A percentile compares a stretch with the other conserved stretches of the same genome.
phyloP scores from a whole-genome alignment of 2,888 invertebrate genomes.

The Psylliodes chrysocephalus region DNA sequence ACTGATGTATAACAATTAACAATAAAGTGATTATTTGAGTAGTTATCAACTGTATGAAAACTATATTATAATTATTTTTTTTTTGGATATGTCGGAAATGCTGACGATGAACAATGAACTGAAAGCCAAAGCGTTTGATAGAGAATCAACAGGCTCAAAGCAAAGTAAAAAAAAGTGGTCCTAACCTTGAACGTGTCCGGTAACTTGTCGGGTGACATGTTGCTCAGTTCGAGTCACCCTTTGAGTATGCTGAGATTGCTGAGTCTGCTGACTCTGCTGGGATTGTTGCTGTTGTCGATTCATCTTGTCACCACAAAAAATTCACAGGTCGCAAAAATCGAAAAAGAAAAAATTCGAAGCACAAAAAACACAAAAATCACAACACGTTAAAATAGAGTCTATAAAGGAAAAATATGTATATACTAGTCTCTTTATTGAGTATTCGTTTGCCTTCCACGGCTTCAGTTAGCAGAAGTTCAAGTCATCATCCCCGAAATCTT shows the following conservation, averaged over 20 bases:
- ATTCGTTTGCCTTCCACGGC: conserved; percentile 65
- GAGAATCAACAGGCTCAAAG: conserved; percentile 3
- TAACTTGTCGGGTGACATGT: conserved; percentile 82
- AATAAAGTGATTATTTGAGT: too few relatives aligned
- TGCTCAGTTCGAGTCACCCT: conserved; percentile 78
- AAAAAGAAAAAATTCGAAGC: conserved; percentile 50
- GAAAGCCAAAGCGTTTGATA: conserved; percentile 14
- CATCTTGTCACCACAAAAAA: conserved; percentile 71
- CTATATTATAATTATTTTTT: too few relatives aligned
- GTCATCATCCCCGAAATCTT: conserved; percentile 79
- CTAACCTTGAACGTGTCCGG: conserved; percentile 76
- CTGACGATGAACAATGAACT: conserved; percentile 12
- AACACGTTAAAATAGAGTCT: conserved; percentile 55
- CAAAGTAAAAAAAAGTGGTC: conserved; percentile 38
- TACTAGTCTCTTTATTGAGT: conserved; percentile 54
- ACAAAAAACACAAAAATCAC: conserved; percentile 56
- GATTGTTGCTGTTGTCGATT: conserved; percentile 76
- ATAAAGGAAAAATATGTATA: conserved; percentile 47
- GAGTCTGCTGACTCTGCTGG: conserved; percentile 65
- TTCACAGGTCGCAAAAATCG: conserved; percentile 48
- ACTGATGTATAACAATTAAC: too few relatives aligned
- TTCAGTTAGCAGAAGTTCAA: conserved; percentile 76
- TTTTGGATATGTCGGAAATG: background rate
- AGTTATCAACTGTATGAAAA: too few relatives aligned
- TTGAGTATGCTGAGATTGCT: conserved; percentile 66